Percentiles rank a stretch among this genome's conserved stretches.
Evolutionary conservation across 2,888 invertebrate genomes (phyloP).

Genomic region (Nymphalis urticae): DNA sequence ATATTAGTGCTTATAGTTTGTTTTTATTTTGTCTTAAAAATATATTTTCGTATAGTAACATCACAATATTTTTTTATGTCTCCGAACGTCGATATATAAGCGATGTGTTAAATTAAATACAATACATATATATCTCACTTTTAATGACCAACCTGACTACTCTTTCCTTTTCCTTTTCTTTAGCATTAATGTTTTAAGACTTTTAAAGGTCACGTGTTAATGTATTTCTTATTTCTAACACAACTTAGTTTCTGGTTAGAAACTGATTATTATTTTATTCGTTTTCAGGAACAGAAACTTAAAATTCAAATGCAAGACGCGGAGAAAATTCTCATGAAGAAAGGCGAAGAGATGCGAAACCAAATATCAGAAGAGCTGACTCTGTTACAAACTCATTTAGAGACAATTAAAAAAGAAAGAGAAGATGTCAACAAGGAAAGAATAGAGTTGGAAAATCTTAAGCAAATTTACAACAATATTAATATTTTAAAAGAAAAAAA

Average conservation of each 20-base stretch:
- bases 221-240: too few relatives aligned
- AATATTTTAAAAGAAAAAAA: slow-evolving; percentile 27
- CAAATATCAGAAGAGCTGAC: slow-evolving; percentile 64
- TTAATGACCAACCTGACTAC: too few relatives aligned
- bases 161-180: too few relatives aligned
- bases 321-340: slow-evolving; percentile 53
- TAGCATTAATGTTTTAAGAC: too few relatives aligned
- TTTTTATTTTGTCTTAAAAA: too few relatives aligned
- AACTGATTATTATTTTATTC: neutral
- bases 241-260: neutral
- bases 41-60: too few relatives aligned
- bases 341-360: slow-evolving; percentile 64
- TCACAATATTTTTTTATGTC: too few relatives aligned
- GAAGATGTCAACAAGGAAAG: slow-evolving; percentile 59
- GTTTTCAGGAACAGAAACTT: slow-evolving; percentile 59
- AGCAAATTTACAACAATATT: slow-evolving; percentile 39
- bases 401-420: slow-evolving; percentile 60
- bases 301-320: slow-evolving; percentile 61
- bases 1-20: too few relatives aligned
- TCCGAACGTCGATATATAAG: too few relatives aligned
- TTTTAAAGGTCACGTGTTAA: too few relatives aligned
- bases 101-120: too few relatives aligned
- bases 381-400: slow-evolving; percentile 56
- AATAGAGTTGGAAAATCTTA: slow-evolving; percentile 49
- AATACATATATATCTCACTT: too few relatives aligned